Evolutionary conservation across 2,113 vertebrate species (phyloP).

Genomic region (Dendrocopos noguchii): DNA sequence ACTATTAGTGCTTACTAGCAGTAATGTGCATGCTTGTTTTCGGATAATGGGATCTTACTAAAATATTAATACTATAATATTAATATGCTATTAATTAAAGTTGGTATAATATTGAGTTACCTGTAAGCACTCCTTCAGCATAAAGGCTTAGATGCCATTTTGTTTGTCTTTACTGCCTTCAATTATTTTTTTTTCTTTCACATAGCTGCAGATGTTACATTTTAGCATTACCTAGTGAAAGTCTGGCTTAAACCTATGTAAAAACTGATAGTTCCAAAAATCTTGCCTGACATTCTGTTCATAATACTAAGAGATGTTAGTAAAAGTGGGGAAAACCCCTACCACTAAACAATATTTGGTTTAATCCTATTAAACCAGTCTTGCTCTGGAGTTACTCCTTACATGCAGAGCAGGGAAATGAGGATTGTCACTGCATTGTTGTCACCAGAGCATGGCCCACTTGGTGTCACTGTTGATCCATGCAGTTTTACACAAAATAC

Average conservation of each 20-base stretch:
- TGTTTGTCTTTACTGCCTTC: neutral
- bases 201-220: neutral
- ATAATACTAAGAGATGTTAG: neutral
- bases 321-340: neutral
- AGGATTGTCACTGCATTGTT: neutral
- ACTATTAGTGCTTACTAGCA: neutral
- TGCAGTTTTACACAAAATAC: neutral
- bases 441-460: slow-evolving; percentile 22
- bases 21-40: neutral
- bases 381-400: neutral
- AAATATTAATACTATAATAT: neutral
- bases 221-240: neutral
- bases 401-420: neutral
- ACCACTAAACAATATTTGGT: neutral
- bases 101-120: neutral
- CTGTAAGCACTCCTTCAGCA: neutral
- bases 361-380: neutral
- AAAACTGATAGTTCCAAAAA: neutral
- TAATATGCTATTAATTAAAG: neutral
- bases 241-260: neutral
- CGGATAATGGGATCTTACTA: neutral
- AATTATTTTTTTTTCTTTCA: neutral
- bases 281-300: neutral
- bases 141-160: neutral
- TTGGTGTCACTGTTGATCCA: slow-evolving; percentile 75